Percentiles rank a stretch among this genome's conserved stretches.
Conservation (phyloP, 2,888 invertebrate species). For the Drosophila mimica region DNA sequence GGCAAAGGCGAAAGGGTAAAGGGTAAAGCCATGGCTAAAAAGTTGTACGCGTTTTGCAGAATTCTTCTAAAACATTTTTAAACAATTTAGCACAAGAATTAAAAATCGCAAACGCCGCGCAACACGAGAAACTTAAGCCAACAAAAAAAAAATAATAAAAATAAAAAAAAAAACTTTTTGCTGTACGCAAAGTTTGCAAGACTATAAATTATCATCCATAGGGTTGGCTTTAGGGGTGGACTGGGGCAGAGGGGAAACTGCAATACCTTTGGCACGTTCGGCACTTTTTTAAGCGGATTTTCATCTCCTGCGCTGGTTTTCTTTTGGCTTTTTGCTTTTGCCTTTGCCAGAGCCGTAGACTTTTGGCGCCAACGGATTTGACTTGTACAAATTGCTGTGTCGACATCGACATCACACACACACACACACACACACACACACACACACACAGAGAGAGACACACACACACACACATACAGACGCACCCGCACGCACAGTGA, state of each 20-base stretch:
- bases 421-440: slow-evolving; percentile 22
- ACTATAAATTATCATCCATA: slow-evolving; percentile 81
- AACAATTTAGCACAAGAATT: slow-evolving; percentile 81
- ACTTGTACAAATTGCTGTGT: slow-evolving; percentile 83
- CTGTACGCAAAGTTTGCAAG: slow-evolving; percentile 77
- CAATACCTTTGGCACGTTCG: slow-evolving; percentile 76
- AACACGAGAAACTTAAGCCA: slow-evolving; percentile 65
- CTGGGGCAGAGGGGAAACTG: slow-evolving; percentile 4
- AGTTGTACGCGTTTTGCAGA: slow-evolving; percentile 62
- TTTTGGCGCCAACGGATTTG: slow-evolving; percentile 83
- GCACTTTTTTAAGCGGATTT: slow-evolving; percentile 75
- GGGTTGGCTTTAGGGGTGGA: not conserved
- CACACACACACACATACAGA: slow-evolving; percentile 27
- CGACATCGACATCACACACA: slow-evolving; percentile 44
- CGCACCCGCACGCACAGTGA: slow-evolving; percentile 73
- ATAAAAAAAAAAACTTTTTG: slow-evolving; percentile 46
- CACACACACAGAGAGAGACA: slow-evolving; percentile 22
- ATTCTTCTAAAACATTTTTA: slow-evolving; percentile 80
- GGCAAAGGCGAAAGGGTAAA: not conserved
- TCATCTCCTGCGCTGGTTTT: slow-evolving; percentile 59
- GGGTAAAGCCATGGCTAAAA: slow-evolving; percentile 16
- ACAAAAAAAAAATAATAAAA: slow-evolving; percentile 13
- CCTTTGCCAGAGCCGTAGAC: slow-evolving; percentile 76
- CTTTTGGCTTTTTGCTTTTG: slow-evolving; percentile 53
- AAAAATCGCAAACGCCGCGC: slow-evolving; percentile 80